Evolutionary conservation across 2,797 vertebrate species (phyloP).

Genomic region (Enteromius anoplus): DNA sequence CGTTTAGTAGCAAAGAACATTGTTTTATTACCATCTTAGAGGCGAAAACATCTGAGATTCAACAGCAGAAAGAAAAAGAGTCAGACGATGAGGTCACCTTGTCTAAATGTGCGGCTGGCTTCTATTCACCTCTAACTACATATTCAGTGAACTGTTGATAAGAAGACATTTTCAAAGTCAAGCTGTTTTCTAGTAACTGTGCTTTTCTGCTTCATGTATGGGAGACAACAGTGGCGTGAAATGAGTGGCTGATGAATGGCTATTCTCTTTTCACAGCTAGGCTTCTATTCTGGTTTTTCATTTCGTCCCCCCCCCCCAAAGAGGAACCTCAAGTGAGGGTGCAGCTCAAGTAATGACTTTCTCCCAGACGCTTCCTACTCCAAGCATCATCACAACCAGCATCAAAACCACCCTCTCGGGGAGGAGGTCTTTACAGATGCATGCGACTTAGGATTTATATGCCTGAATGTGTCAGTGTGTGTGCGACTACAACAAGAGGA

Average conservation of each 20-base stretch:
- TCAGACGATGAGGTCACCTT: slow-evolving; percentile 10
- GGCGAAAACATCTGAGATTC: neutral
- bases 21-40: neutral
- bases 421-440: slow-evolving; percentile 1
- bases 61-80: neutral
- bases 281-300: slow-evolving; percentile 44
- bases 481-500: slow-evolving; percentile 16
- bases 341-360: slow-evolving; percentile 53
- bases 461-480: slow-evolving; percentile 9
- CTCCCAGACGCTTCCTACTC: slow-evolving; percentile 1
- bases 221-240: slow-evolving; percentile 14
- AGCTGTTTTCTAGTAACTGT: slow-evolving; percentile 18
- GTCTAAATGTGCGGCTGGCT: slow-evolving; percentile 22
- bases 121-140: slow-evolving; percentile 27
- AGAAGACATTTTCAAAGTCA: slow-evolving; percentile 51
- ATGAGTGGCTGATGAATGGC: slow-evolving; percentile 42
- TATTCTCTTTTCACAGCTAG: slow-evolving; percentile 41
- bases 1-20: neutral
- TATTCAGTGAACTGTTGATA: slow-evolving; percentile 53
- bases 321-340: slow-evolving; percentile 47
- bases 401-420: slow-evolving; percentile 5
- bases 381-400: slow-evolving; percentile 26
- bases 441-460: neutral
- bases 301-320: neutral
- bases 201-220: slow-evolving; percentile 1